Evolutionary conservation across 2,888 invertebrate species (phyloP), one percentile per base, ranked within the genome.

Genomic region (Venusia cambrica): DNA sequence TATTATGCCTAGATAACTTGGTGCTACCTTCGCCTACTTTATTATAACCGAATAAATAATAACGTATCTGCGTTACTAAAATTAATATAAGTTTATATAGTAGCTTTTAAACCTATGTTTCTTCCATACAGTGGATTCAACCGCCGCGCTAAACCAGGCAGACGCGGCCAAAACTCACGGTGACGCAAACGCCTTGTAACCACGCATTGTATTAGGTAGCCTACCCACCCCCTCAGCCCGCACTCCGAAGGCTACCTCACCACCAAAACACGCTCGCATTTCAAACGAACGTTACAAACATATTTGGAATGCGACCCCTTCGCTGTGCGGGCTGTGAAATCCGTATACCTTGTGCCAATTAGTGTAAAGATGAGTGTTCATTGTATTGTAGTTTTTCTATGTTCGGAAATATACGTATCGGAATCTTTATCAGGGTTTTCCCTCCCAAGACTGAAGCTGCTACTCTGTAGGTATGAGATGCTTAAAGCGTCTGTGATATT

Each of bases 81-180:
- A n/a, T n/a, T 16, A 7, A 9, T 4, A 4, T 2, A 2, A 2
- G 1, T 18, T 18, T 24, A 32, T 32, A 5, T 3, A 6, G 13
- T 25, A 1, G 4, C 3, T 2, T 5, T 34, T 20, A 33, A 26
- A 10, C 11, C n/a, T 9, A 15, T 28, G 24, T 14, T 34, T 3
- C 11, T 8, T 2, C 12, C n/a, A n/a, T n/a, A 17, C 54, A 85
- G 85, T 52, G 85, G 85, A 12, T 85, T 85, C 75, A 85, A 85
- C 67, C 74, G 85, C 0, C 85, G 85, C 52, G 80, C 79, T 38
- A 77, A 70, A 64, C 77, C 78, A 9, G 85, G 84, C 1, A 68
- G 81, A 16, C 79, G 84, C 40, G 77, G 78, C 1, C 77, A 76
- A 43, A 47, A 41, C 22, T 48, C 45, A 17, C 51, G 51, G 51